Base-by-base conservation (phyloP, 2,888 invertebrate genomes). In the Holacanthella duospinosa region DNA sequence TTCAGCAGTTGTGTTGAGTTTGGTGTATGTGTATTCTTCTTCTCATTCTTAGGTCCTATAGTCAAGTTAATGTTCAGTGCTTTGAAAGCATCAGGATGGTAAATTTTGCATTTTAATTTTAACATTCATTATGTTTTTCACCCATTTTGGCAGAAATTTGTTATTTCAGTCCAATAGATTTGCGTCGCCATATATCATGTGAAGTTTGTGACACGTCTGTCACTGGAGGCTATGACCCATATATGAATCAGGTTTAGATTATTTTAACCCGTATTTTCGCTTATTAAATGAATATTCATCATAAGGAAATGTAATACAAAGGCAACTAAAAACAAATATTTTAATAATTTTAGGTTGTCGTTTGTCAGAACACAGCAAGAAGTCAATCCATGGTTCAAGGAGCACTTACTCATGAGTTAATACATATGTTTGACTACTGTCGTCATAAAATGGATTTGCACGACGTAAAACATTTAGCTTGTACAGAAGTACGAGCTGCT, bases 361-460 rank as follows among this genome's bases (percentile, higher is more conserved):
- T 96, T 1, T 96, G 95, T 74, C 90, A 94, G 76, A 95, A 95
- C 77, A 86, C 85, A 62, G 86, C 87, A 0, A 82, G 78, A 25
- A 81, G 80, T 28, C 81, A 85, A 75, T 84, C 84, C 16, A 81
- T 86, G 76, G 84, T 91, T 0, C 88, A 88, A 76, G 87, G 86
- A 26, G 88, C 93, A 0, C 76, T 96, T 53, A 85, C 87, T 0
- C 96, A 96, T 74, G 96, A 96, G 78, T 84, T 96, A 83, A 87
- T 95, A 56, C 96, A 96, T 77, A 94, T 95, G 90, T 95, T 93
- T 75, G 96, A 96, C 77, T 89, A 85, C 75, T 96, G 96, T 76
- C 83, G 86, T 54, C 89, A 93, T 70, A 84, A 95, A 56, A 76
- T 94, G 62, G 88, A 96, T 78, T 91, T 93, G 74, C 86, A 84